These are phyloP conservation scores for Poicephalus gulielmi DNA, from an alignment of 2,113 vertebrate genomes.

Conservation along the genomic window DNA sequence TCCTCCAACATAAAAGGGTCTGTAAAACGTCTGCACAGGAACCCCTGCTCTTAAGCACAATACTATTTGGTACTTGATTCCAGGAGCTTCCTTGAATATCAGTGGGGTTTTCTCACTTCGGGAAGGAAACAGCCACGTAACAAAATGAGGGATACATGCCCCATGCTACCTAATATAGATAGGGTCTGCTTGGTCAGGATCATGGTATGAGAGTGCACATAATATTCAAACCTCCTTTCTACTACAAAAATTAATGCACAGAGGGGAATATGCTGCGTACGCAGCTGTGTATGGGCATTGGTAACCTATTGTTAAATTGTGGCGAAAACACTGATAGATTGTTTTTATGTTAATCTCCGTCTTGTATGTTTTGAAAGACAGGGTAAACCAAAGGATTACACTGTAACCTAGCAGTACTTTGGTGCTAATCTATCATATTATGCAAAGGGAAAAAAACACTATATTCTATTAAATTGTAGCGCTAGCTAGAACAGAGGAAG, in stretches of 20 bases:
- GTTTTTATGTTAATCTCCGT: not conserved
- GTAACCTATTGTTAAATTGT: not conserved
- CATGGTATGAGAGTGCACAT: not conserved
- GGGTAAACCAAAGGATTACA: not conserved
- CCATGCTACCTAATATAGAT: not conserved
- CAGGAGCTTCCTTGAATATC: not conserved
- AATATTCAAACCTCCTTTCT: not conserved
- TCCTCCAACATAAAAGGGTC: not conserved
- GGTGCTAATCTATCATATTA: not conserved
- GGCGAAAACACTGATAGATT: not conserved
- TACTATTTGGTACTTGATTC: not conserved
- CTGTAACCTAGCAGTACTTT: not conserved
- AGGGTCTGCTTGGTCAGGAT: not conserved
- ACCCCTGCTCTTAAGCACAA: not conserved
- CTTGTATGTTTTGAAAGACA: not conserved
- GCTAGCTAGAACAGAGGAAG: not conserved
- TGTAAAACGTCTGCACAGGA: not conserved
- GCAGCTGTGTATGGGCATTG: not conserved
- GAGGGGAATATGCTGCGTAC: not conserved
- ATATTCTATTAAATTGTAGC: not conserved
- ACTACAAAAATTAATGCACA: not conserved
- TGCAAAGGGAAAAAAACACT: not conserved
- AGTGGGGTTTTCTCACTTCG: not conserved
- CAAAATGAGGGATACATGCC: not conserved
- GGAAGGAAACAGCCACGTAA: not conserved